These are phyloP conservation scores for Pseudomugil gertrudae DNA, from an alignment of 2,797 vertebrate species.

Conservation along the genomic window DNA sequence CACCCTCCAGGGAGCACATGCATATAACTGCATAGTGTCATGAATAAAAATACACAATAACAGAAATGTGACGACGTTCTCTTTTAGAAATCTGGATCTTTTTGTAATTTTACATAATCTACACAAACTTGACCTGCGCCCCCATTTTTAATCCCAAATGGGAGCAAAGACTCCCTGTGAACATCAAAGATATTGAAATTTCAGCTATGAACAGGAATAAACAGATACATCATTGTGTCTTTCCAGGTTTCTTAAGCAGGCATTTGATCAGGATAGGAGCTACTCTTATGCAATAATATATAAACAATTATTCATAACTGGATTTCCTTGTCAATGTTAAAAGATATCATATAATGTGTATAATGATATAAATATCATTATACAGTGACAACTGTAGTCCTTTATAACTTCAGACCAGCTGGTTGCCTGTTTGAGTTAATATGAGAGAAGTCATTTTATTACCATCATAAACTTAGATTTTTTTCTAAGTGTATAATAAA, in stretches of 20 bases:
- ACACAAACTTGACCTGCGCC: not conserved
- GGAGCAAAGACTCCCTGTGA: not conserved
- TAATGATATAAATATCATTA: too few relatives aligned
- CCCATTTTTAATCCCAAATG: too few relatives aligned
- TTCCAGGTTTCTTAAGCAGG: not conserved
- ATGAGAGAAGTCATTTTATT: too few relatives aligned
- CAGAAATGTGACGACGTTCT: not conserved
- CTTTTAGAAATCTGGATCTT: not conserved
- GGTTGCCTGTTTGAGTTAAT: too few relatives aligned
- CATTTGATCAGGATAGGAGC: not conserved
- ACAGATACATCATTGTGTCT: not conserved
- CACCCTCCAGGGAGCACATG: constrained; percentile 3
- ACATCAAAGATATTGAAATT: not conserved
- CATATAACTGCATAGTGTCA: not conserved
- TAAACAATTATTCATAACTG: not conserved
- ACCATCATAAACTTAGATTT: too few relatives aligned
- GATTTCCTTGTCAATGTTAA: too few relatives aligned
- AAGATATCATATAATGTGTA: too few relatives aligned
- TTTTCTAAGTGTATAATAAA: too few relatives aligned
- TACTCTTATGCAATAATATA: not conserved
- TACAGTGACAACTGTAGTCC: not conserved
- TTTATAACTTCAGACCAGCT: too few relatives aligned
- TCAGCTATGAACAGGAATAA: not conserved
- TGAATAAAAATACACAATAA: not conserved
- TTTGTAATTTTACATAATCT: not conserved